These are phyloP conservation scores for Arctocebus calabarensis DNA, from an alignment of 2,797 vertebrate species.

Conservation along the genomic window DNA sequence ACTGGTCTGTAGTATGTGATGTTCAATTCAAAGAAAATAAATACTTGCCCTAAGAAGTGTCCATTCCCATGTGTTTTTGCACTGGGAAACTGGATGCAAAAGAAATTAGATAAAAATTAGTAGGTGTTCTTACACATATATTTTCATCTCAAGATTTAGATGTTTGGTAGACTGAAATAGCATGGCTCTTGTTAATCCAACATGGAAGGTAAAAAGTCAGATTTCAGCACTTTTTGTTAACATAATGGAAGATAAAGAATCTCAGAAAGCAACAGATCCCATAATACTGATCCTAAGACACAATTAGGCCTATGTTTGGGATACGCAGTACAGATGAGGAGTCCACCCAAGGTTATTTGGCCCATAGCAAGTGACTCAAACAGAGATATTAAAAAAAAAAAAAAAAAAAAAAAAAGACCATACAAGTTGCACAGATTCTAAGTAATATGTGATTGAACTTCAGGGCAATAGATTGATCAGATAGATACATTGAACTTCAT, in stretches of 20 bases:
- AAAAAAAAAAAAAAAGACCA: neutral
- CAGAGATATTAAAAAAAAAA: neutral
- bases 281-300: neutral
- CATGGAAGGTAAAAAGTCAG: neutral
- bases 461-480: neutral
- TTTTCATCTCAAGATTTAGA: neutral
- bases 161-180: neutral
- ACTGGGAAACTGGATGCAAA: neutral
- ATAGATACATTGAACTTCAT: neutral
- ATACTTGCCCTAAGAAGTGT: neutral
- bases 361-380: neutral
- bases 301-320: neutral
- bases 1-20: neutral
- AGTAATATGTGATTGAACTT: neutral
- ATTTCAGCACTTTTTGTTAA: neutral
- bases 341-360: neutral
- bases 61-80: neutral
- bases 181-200: neutral
- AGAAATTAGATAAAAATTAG: neutral
- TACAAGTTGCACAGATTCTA: neutral
- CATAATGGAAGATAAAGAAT: neutral
- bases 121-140: neutral
- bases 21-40: conserved; percentile 53
- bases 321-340: neutral
- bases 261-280: neutral